Evolutionary conservation across 1,140 invertebrate genomes (phyloP).

Genomic region (Sarcophaga peregrina): DNA sequence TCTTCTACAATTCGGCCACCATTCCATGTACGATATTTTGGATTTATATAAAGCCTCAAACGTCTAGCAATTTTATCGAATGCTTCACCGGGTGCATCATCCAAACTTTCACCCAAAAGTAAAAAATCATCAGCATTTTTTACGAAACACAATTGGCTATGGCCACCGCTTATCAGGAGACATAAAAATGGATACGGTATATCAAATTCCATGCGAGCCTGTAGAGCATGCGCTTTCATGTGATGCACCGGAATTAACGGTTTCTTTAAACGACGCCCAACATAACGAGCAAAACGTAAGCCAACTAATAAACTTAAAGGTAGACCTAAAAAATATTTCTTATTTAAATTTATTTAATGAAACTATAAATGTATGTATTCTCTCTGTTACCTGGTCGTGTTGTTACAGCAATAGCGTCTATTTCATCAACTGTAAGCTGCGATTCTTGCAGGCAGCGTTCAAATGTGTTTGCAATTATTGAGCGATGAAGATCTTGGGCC

Average conservation of each 20-base stretch:
- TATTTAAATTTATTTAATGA: background rate
- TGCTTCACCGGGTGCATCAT: conserved; percentile 91
- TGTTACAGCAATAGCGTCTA: conserved; percentile 93
- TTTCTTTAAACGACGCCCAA: conserved; percentile 78
- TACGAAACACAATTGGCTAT: conserved; percentile 86
- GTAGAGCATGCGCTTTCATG: conserved; percentile 98
- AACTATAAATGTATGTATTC: background rate
- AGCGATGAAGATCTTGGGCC: conserved; percentile 83
- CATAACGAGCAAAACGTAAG: conserved; percentile 83
- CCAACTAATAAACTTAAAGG: conserved; percentile 84
- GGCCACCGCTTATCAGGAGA: conserved; percentile 91
- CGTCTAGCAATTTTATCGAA: conserved; percentile 91
- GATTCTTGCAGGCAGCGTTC: conserved; percentile 76
- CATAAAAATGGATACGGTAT: conserved; percentile 91
- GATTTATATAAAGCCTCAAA: conserved; percentile 84
- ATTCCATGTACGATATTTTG: conserved; percentile 76
- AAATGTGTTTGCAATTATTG: conserved; percentile 83
- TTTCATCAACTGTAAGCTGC: conserved; percentile 74
- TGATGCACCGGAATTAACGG: conserved; percentile 97
- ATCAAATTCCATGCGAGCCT: conserved; percentile 73
- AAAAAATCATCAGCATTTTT: conserved; percentile 81
- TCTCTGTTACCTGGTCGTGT: conserved; percentile 77
- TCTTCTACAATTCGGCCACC: conserved; percentile 90
- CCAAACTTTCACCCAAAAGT: conserved; percentile 80
- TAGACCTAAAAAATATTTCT: conserved; percentile 70